These are phyloP conservation scores for Tridacna crocea DNA, from an alignment of 2,888 invertebrate genomes.

Conservation along the genomic window DNA sequence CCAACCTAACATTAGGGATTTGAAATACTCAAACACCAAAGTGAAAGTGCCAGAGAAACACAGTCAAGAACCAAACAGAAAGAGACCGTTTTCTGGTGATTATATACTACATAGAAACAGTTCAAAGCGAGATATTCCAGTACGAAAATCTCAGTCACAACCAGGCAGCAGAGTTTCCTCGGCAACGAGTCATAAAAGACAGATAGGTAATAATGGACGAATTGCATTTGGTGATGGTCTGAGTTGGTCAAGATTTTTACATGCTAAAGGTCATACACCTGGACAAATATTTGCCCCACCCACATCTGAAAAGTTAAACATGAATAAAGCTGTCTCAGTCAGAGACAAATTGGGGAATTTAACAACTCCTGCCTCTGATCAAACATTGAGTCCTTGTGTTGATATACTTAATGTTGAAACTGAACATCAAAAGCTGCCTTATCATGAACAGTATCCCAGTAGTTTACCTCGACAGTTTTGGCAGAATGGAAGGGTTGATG, in stretches of 20 bases:
- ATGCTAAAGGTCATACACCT: slow-evolving; percentile 44
- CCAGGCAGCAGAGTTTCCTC: slow-evolving; percentile 45
- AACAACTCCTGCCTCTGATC: not conserved
- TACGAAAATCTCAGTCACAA: slow-evolving; percentile 46
- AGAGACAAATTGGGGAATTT: no score
- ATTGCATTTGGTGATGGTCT: slow-evolving; percentile 41
- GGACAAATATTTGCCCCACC: slow-evolving; percentile 41
- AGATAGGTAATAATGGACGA: slow-evolving; percentile 56
- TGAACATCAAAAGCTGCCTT: slow-evolving; percentile 21
- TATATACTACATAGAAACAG: slow-evolving; percentile 44
- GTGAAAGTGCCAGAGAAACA: slow-evolving; percentile 43
- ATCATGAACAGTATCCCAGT: slow-evolving; percentile 6
- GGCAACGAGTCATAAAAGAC: slow-evolving; percentile 50
- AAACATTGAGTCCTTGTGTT: not conserved
- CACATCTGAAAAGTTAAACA: not conserved
- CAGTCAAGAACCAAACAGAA: slow-evolving; percentile 15
- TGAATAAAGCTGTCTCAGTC: not conserved
- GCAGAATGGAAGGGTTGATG: slow-evolving; percentile 12
- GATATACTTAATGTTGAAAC: slow-evolving; percentile 31
- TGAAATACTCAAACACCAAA: slow-evolving; percentile 49
- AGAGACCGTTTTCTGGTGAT: slow-evolving; percentile 55
- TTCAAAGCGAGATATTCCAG: slow-evolving; percentile 33
- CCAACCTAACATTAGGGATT: slow-evolving; percentile 40
- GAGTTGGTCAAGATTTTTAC: slow-evolving; percentile 50
- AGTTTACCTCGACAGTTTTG: not conserved